Percentiles rank a stretch among this genome's conserved stretches.
phyloP scores from a whole-genome alignment of 1,140 invertebrate genomes.

The Ostrea denselamellosa region DNA sequence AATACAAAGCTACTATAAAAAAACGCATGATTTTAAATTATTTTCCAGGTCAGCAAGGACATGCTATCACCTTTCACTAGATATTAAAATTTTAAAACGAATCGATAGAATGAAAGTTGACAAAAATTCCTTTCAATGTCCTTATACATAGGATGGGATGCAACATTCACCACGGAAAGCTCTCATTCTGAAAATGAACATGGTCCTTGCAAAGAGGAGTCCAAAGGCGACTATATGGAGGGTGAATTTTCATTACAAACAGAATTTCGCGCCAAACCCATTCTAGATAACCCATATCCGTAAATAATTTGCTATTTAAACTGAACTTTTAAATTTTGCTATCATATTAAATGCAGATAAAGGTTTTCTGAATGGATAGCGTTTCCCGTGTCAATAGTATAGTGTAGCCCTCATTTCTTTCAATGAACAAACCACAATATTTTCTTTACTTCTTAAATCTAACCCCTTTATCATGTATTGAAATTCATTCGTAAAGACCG shows the following conservation, averaged over 20 bases:
- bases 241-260: neutral
- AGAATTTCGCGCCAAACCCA: conserved; percentile 35
- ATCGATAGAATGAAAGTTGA: too few relatives aligned
- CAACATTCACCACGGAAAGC: neutral
- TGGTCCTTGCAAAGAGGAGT: neutral
- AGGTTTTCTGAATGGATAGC: neutral
- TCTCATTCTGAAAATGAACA: neutral
- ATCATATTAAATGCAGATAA: conserved; percentile 31
- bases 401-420: neutral
- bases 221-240: neutral
- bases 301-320: conserved; percentile 39
- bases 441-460: conserved; percentile 18
- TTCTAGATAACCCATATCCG: conserved; percentile 2
- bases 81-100: too few relatives aligned
- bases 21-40: too few relatives aligned
- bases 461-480: neutral
- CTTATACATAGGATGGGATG: neutral
- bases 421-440: conserved; percentile 11
- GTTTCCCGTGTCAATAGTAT: conserved; percentile 5
- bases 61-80: too few relatives aligned
- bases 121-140: neutral
- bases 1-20: too few relatives aligned
- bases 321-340: conserved; percentile 13
- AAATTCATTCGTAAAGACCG: neutral
- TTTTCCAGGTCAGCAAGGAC: too few relatives aligned